Evolutionary conservation across 2,113 vertebrate species (phyloP).

Genomic region (Marcusenius ussheri): DNA sequence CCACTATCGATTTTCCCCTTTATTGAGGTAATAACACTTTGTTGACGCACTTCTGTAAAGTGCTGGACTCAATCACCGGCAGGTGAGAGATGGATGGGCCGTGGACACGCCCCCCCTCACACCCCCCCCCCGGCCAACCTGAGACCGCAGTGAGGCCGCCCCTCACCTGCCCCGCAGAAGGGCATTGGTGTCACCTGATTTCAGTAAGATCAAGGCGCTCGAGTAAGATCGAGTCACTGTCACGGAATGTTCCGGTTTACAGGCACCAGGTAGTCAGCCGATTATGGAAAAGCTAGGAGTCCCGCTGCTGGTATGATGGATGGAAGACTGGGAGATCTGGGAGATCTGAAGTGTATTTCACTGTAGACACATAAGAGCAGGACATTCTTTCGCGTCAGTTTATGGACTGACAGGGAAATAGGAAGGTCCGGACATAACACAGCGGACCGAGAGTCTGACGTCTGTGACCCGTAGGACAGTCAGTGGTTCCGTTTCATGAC

Average conservation of each 20-base stretch:
- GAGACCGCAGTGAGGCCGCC: background rate
- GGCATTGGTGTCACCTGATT: background rate
- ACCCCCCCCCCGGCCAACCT: background rate
- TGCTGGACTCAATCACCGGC: constrained; percentile 76
- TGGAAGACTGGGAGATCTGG: background rate
- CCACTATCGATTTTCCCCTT: constrained; percentile 87
- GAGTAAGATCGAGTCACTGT: background rate
- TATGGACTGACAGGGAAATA: background rate
- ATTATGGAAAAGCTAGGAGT: background rate
- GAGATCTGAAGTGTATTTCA: background rate
- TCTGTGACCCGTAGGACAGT: constrained; percentile 2
- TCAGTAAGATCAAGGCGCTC: background rate
- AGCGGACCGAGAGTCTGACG: background rate
- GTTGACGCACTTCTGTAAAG: constrained; percentile 81
- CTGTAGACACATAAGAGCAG: background rate
- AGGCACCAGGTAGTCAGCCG: background rate
- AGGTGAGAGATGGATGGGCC: constrained; percentile 30
- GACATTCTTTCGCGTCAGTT: background rate
- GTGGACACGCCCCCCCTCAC: background rate
- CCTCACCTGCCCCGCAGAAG: no score
- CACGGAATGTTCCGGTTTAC: background rate
- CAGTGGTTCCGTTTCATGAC: constrained; percentile 14
- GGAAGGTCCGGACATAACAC: background rate
- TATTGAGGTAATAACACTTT: constrained; percentile 87
- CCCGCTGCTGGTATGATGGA: background rate